Evolutionary conservation across 1,140 invertebrate species (phyloP).

Genomic region (Drosophila watanabei): DNA sequence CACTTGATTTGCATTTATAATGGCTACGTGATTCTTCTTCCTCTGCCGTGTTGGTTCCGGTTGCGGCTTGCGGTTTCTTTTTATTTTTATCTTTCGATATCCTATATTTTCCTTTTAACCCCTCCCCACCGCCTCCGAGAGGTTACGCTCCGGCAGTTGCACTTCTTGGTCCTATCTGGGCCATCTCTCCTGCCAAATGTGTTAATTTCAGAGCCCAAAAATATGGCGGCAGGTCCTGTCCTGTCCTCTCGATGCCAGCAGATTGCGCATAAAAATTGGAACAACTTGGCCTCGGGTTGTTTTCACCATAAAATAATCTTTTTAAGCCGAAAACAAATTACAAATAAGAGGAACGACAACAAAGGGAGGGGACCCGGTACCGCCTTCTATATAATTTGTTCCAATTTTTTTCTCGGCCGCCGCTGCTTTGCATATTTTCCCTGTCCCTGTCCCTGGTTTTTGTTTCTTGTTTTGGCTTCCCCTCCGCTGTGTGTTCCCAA

Average conservation of each 20-base stretch:
- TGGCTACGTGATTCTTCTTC: slow-evolving; percentile 74
- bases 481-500: slow-evolving; percentile 33
- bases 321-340: slow-evolving; percentile 83
- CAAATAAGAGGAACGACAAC: slow-evolving; percentile 59
- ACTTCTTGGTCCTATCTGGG: slow-evolving; percentile 25
- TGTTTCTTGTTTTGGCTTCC: slow-evolving; percentile 53
- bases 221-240: slow-evolving; percentile 2
- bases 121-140: not conserved
- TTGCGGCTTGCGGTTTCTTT: slow-evolving; percentile 23
- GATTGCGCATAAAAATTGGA: slow-evolving; percentile 78
- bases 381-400: slow-evolving; percentile 65
- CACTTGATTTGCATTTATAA: slow-evolving; percentile 83
- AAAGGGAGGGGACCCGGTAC: slow-evolving; percentile 3
- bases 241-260: slow-evolving; percentile 44
- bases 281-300: slow-evolving; percentile 68
- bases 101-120: slow-evolving; percentile 19
- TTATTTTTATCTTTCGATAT: not conserved
- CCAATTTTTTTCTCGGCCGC: slow-evolving; percentile 32
- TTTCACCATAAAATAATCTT: slow-evolving; percentile 84
- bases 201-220: slow-evolving; percentile 49
- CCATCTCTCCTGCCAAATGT: slow-evolving; percentile 29
- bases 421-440: slow-evolving; percentile 64
- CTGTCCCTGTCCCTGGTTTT: too few relatives aligned
- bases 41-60: slow-evolving; percentile 28
- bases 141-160: slow-evolving; percentile 12